These are phyloP conservation scores for Morelia viridis DNA, from an alignment of 2,797 vertebrate species.

Conservation along the genomic window DNA sequence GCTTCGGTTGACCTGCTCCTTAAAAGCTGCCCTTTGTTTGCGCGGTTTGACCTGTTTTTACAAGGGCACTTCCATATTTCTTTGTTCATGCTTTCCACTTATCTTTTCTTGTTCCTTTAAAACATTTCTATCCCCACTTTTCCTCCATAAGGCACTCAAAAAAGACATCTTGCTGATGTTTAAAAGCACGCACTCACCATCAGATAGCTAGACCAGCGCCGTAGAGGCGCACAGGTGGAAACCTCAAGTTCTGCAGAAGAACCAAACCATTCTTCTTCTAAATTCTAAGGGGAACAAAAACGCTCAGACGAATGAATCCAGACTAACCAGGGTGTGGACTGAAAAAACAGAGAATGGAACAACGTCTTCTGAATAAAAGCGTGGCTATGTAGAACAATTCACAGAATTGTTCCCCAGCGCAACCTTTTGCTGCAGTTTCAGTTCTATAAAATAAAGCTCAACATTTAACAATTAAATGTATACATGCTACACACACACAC, in stretches of 20 bases:
- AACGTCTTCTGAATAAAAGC: too few relatives aligned
- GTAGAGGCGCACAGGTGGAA: background rate
- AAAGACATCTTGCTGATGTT: background rate
- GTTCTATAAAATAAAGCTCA: background rate
- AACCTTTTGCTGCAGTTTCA: too few relatives aligned
- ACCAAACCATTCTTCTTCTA: background rate
- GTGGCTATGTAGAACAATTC: too few relatives aligned
- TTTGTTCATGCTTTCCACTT: background rate
- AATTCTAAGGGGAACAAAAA: too few relatives aligned
- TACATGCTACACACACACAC: too few relatives aligned
- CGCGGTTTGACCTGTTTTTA: background rate
- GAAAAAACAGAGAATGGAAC: too few relatives aligned
- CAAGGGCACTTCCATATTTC: background rate
- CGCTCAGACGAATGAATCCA: too few relatives aligned
- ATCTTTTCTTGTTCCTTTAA: background rate
- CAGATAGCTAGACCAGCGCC: background rate
- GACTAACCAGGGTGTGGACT: too few relatives aligned
- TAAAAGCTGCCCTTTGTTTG: background rate
- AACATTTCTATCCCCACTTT: background rate
- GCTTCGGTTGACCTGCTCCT: background rate
- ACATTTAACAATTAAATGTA: too few relatives aligned
- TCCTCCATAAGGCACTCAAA: too few relatives aligned
- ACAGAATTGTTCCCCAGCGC: too few relatives aligned
- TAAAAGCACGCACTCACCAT: background rate
- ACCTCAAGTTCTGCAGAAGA: background rate